Base-by-base conservation (phyloP, 2,797 vertebrate species). In the Glossophaga mutica region DNA sequence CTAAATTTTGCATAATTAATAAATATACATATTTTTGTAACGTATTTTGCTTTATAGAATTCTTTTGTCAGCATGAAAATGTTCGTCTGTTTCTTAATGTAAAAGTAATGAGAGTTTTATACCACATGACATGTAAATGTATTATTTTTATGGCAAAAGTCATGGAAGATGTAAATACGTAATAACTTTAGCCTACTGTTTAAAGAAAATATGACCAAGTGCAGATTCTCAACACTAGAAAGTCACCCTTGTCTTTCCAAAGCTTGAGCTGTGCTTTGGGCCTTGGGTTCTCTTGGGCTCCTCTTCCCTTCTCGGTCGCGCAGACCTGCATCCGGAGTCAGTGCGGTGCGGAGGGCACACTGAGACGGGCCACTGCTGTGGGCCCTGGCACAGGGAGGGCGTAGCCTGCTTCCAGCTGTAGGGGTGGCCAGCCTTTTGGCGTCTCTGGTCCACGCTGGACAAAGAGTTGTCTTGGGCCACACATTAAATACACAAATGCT, bases 1-100 rank as follows among this genome's bases (percentile, higher is more conserved):
- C 57, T 42, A 59, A 70, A 68, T 52, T 71, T n/a, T 70, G 14
- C 84, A 7, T 42, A 29, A n/a, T 87, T 96, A 90, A 62, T 74
- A 73, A 62, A 11, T 77, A n/a, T 1, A 62, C 5, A 82, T 76
- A 39, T 37, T 92, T 67, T 85, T 78, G 11, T 32, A 1, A 85
- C 85, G 29, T 70, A 74, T 91, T 96, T 94, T 95, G n/a, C 62
- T 78, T 85, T 83, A 52, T 11, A 83, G 88, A 94, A 86, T 95
- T 85, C 78, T 67, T 68, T 55, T 97, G 46, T 81, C 71, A 67
- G 22, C 81, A 90, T 11, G 37, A 62, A 91, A 57, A 91, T 93
- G 62, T 77, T 78, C 57, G 74, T 82, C 73, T 81, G 16, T 78
- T 84, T 92, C 76, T 86, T 86, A 82, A 44, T 90, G 79, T 87